Evolutionary conservation across 2,113 vertebrate species (phyloP), one percentile per base, ranked within the genome.

Genomic region (Lynx canadensis): DNA sequence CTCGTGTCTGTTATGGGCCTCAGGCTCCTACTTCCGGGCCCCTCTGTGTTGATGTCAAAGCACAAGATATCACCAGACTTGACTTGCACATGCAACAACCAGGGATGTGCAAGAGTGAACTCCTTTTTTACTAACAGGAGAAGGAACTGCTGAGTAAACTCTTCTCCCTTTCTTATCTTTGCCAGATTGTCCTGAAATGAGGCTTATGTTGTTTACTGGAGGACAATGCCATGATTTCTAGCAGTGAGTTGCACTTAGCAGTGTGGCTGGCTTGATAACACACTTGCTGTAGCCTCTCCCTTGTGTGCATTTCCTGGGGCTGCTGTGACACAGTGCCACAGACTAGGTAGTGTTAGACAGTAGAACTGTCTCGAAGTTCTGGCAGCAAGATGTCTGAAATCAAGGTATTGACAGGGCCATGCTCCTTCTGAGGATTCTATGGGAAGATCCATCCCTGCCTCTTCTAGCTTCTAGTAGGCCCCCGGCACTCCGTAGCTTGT

Each of bases 151-250:
- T n/a, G 7, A 19, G 29, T 71, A 73, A 81, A 88, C n/a, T 87
- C 16, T 73, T 96, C 7, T 45, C 48, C 29, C 57, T 92, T 91
- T 92, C 48, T 91, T 38, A 45, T 84, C n/a, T 31, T 68, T n/a
- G n/a, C 27, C 55, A 73, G 29, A 73, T 21, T 87, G 60, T 60
- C 76, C 33, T 48, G 57, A 96, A 73, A 73, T 45, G 41, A 74
- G 41, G 55, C 18, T 83, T 33, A 4, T 5, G 8, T 12, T 57
- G 48, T 10, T 68, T 80, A 48, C 16, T 84, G 7, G 16, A 87
- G 69, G 45, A 71, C 16, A 48, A 79, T 12, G 3, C 16, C 25
- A 80, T 76, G 25, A 68, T 82, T 94, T 94, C 15, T 36, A 86
- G 23, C 5, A 19, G 6, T 82, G 10, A 29, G 21, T 9, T 94